A percentile compares a stretch with the other conserved stretches of the same genome.
Evolutionary conservation across 2,797 vertebrate species (phyloP).

Genomic region (Synaphobranchus kaupii): DNA sequence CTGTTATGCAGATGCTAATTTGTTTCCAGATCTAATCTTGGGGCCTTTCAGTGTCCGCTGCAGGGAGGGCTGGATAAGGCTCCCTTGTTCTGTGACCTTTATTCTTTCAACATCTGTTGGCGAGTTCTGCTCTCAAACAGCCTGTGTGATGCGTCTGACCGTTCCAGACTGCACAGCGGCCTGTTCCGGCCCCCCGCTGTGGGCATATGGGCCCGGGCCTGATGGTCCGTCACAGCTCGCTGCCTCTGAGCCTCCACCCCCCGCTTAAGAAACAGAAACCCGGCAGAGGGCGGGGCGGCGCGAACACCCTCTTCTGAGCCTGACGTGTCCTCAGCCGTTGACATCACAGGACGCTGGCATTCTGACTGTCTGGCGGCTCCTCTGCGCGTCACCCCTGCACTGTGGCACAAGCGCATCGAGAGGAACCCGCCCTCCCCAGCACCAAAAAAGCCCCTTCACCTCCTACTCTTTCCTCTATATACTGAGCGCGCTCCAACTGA

Average conservation of each 20-base stretch:
- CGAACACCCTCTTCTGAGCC: background rate
- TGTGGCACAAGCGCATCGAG: background rate
- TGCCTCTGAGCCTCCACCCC: background rate
- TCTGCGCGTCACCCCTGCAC: background rate
- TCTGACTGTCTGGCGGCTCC: constrained; percentile 6
- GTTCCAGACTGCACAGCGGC: constrained; percentile 28
- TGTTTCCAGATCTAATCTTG: constrained; percentile 45
- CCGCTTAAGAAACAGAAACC: background rate
- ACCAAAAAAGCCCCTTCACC: background rate
- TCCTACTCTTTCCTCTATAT: background rate
- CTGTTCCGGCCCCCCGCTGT: constrained; percentile 2
- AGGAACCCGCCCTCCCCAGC: background rate
- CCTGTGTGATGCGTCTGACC: constrained; percentile 26
- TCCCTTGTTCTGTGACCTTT: constrained; percentile 10
- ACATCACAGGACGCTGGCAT: constrained; percentile 13
- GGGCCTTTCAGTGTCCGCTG: background rate
- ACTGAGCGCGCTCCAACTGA: too few species aligned
- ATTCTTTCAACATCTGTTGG: constrained; percentile 36
- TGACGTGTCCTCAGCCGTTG: constrained; percentile 4
- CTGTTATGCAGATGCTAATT: background rate
- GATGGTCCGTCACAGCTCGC: constrained; percentile 34
- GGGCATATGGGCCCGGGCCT: constrained; percentile 14
- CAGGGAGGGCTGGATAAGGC: constrained; percentile 1
- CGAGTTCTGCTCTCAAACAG: constrained; percentile 39
- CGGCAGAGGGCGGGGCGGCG: too few species aligned